Conservation (phyloP, 2,888 invertebrate species). For the Thereva nobilitata region DNA sequence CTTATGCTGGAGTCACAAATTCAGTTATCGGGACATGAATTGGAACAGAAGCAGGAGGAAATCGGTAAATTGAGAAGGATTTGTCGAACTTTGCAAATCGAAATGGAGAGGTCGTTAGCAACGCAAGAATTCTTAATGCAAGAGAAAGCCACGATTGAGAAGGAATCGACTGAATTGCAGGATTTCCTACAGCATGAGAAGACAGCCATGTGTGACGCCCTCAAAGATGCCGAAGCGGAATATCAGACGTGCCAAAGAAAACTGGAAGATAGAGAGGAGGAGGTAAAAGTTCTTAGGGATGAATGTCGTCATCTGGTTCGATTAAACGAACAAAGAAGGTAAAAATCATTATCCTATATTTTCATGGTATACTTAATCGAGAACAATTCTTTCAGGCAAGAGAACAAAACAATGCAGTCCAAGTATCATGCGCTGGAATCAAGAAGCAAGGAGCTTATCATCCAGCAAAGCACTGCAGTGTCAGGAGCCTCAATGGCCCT, state of each 20-base stretch:
- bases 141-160: constrained; percentile 77
- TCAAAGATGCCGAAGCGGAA: constrained; percentile 73
- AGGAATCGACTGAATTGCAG: constrained; percentile 80
- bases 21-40: constrained; percentile 73
- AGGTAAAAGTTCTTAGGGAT: constrained; percentile 68
- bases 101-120: constrained; percentile 69
- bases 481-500: constrained; percentile 72
- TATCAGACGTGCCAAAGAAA: constrained; percentile 53
- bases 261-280: constrained; percentile 61
- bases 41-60: constrained; percentile 75
- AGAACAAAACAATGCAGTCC: constrained; percentile 68
- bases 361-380: not conserved
- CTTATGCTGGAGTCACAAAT: constrained; percentile 76
- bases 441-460: constrained; percentile 66
- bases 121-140: constrained; percentile 70
- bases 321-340: constrained; percentile 79
- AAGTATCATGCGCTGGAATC: constrained; percentile 67
- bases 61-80: constrained; percentile 71
- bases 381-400: constrained; percentile 62
- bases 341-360: constrained; percentile 40
- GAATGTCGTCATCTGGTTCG: constrained; percentile 79
- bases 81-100: constrained; percentile 72
- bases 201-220: constrained; percentile 74
- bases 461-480: constrained; percentile 71
- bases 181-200: constrained; percentile 89